Evolutionary conservation across 2,888 invertebrate species (phyloP).

Genomic region (Drosophila pullipes): DNA sequence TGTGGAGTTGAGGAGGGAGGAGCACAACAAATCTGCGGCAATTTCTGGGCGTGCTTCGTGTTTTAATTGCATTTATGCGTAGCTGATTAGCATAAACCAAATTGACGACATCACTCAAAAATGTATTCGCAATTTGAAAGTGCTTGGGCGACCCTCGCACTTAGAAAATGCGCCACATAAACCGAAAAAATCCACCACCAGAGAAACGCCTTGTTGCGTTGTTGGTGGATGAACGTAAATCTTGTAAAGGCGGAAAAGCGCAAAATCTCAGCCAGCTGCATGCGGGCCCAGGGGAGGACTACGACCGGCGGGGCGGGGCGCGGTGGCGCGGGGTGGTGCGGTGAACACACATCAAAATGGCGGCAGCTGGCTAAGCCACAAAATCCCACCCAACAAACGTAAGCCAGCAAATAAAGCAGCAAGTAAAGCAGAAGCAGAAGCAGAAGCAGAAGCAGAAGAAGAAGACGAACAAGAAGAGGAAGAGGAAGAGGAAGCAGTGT

Average conservation of each 20-base stretch:
- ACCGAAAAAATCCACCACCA: slow-evolving; percentile 57
- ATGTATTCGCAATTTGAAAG: slow-evolving; percentile 8
- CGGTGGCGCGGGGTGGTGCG: neutral
- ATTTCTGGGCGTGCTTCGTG: slow-evolving; percentile 40
- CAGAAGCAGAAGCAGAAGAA: slow-evolving; percentile 6
- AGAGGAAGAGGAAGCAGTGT: slow-evolving; percentile 19
- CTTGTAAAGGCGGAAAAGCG: slow-evolving; percentile 69
- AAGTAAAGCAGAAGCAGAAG: slow-evolving; percentile 23
- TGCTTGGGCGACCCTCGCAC: slow-evolving; percentile 19
- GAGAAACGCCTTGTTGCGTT: slow-evolving; percentile 27
- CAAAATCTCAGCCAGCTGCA: slow-evolving; percentile 67
- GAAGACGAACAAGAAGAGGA: neutral
- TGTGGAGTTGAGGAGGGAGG: neutral
- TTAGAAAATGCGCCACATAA: slow-evolving; percentile 20
- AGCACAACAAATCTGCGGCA: slow-evolving; percentile 49
- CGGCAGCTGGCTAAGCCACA: slow-evolving; percentile 53
- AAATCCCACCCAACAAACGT: slow-evolving; percentile 56
- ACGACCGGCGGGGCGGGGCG: neutral
- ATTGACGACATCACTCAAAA: slow-evolving; percentile 42
- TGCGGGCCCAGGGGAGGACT: slow-evolving; percentile 14
- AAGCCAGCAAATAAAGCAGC: slow-evolving; percentile 25
- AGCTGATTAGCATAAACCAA: slow-evolving; percentile 51
- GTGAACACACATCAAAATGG: slow-evolving; percentile 62
- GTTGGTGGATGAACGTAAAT: slow-evolving; percentile 77
- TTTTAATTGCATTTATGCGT: slow-evolving; percentile 68